Evolutionary conservation across 1,140 invertebrate species (phyloP).

Genomic region (Anastrepha obliqua): DNA sequence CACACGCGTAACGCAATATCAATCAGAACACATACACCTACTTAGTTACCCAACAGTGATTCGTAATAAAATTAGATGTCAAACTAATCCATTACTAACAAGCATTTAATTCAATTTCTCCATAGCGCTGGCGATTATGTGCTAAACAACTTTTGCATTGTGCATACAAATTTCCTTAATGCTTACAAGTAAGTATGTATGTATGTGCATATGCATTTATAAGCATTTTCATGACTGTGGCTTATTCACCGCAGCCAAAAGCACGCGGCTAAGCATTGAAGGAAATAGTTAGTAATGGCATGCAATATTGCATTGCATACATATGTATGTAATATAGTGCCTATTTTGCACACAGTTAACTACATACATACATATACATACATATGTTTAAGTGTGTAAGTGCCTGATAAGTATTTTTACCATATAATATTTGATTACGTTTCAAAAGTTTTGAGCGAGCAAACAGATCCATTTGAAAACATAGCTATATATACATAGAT

Average conservation of each 20-base stretch:
- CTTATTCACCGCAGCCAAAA: neutral
- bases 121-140: neutral
- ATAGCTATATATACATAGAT: neutral
- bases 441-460: neutral
- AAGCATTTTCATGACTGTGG: conserved; percentile 19
- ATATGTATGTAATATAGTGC: too few species aligned
- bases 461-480: conserved; percentile 4
- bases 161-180: neutral
- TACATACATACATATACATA: neutral
- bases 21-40: neutral
- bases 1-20: neutral
- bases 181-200: neutral
- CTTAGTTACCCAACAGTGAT: neutral
- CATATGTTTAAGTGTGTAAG: neutral
- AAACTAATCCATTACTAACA: conserved; percentile 24
- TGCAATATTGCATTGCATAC: neutral
- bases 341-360: too few species aligned
- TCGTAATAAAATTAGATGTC: neutral
- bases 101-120: conserved; percentile 28
- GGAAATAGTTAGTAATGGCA: neutral
- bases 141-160: conserved; percentile 21
- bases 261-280: neutral
- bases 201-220: neutral
- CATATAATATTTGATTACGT: conserved; percentile 30
- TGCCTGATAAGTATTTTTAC: neutral